phyloP scores from a whole-genome alignment of 2,888 invertebrate species.

The Tetragnatha montana region DNA sequence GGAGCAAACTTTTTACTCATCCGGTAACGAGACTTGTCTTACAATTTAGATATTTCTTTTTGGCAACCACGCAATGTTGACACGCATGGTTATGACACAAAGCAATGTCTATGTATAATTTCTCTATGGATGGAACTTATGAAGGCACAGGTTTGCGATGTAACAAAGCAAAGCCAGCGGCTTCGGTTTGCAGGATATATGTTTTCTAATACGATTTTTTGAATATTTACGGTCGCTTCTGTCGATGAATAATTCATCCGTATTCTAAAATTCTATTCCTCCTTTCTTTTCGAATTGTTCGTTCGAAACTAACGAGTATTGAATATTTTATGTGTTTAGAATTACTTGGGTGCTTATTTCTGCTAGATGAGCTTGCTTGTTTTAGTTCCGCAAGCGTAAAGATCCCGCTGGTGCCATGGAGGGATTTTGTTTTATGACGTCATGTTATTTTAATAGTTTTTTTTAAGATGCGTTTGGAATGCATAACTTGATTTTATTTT shows the following conservation, averaged over 20 bases:
- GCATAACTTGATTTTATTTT: background rate
- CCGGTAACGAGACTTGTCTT: no score
- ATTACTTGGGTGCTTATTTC: constrained; percentile 19
- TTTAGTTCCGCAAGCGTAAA: background rate
- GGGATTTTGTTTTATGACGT: background rate
- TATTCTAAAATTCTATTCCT: background rate
- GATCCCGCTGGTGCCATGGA: background rate
- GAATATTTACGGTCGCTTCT: constrained; percentile 18
- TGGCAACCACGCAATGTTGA: no score
- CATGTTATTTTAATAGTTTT: background rate
- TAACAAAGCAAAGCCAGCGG: background rate
- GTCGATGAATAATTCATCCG: constrained; percentile 51
- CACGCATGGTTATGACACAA: no score
- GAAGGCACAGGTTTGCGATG: background rate
- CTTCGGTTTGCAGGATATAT: background rate
- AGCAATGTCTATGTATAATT: no score
- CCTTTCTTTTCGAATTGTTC: background rate
- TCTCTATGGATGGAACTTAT: no score
- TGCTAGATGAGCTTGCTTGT: constrained; percentile 3
- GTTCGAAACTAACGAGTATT: constrained; percentile 33
- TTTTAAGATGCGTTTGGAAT: background rate
- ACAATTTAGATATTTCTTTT: no score
- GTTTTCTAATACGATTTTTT: constrained; percentile 44
- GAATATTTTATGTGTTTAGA: constrained; percentile 45
- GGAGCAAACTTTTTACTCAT: no score